phyloP scores from a whole-genome alignment of 2,797 vertebrate species.

The Acipenser ruthenus region DNA sequence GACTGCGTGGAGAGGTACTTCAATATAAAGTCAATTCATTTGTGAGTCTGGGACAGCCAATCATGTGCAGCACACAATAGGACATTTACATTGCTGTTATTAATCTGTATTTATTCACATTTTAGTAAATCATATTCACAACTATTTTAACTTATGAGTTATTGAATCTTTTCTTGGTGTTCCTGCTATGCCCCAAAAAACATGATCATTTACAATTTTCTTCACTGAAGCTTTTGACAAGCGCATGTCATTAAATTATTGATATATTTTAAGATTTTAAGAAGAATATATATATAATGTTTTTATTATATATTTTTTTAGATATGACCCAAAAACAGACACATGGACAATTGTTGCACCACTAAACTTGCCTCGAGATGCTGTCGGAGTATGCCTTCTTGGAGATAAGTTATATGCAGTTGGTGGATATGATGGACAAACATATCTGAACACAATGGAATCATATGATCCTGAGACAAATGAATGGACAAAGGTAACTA shows the following conservation, averaged over 20 bases:
- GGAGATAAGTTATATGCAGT: slow-evolving; percentile 63
- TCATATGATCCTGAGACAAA: slow-evolving; percentile 65
- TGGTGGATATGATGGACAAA: slow-evolving; percentile 64
- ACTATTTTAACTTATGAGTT: too few relatives aligned
- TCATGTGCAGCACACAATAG: too few relatives aligned
- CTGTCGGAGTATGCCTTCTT: slow-evolving; percentile 65
- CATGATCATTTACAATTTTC: too few relatives aligned
- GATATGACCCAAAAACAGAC: slow-evolving; percentile 67
- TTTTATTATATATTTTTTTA: slow-evolving; percentile 21
- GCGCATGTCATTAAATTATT: too few relatives aligned
- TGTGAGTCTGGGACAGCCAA: too few relatives aligned
- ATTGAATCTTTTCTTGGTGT: too few relatives aligned
- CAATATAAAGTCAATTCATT: not conserved
- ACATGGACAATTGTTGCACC: slow-evolving; percentile 66
- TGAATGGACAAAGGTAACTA: slow-evolving; percentile 63
- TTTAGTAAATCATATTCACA: not conserved
- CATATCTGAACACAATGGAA: slow-evolving; percentile 66
- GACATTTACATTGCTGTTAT: too few relatives aligned
- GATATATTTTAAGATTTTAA: too few relatives aligned
- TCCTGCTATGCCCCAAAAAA: too few relatives aligned
- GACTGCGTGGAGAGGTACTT: slow-evolving; percentile 65
- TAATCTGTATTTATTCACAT: not conserved
- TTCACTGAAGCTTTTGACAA: too few relatives aligned
- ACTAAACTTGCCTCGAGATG: slow-evolving; percentile 63
- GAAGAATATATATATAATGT: not conserved